Evolutionary conservation across 1,140 invertebrate species (phyloP), one percentile per base, ranked within the genome.

Genomic region (Oreohelix idahoensis): DNA sequence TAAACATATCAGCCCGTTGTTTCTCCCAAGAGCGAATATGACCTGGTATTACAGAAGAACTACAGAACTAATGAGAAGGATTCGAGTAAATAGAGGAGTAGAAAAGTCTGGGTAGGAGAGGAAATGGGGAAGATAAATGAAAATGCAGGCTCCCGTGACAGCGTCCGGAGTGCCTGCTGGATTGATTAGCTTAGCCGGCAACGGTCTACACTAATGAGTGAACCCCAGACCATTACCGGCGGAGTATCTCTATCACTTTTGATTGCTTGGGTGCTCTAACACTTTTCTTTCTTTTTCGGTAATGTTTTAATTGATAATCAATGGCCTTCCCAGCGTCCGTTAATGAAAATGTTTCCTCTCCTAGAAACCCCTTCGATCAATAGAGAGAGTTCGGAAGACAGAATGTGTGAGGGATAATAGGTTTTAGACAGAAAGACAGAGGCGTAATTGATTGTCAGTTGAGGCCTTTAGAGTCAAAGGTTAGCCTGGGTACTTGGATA

Each of bases 241-340:
- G 8, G 5, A 36, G 51, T 38, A 69, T 11, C 77, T 79, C 58
- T 79, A 79, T 79, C 77, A 79, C 77, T 66, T 79, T 79, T 79
- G 53, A 79, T 79, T 79, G 77, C 77, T 29, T 17, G 51, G 8
- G 75, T 20, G 2, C 45, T 17, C 20, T 32, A 35, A 66, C 63
- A 69, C 58, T 36, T 58, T 66, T 69, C 53, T 75, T 79, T 39
- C n/a, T 58, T 58, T 78, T 39, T 53, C 1, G 77, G 77, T 79
- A 79, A 66, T 79, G 77, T 79, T 79, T 79, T 79, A 79, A 79
- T 79, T 79, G 77, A 66, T 58, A 79, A 79, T 79, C 77, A 45
- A 79, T 79, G 77, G 20, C 51, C 32, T 29, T n/a, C 35, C 35
- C 53, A 20, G 58, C 20, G 53, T 2, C 63, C 58, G 32, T 10